These are phyloP conservation scores for Circaetus gallicus DNA, from an alignment of 2,113 vertebrate genomes.

Conservation along the genomic window DNA sequence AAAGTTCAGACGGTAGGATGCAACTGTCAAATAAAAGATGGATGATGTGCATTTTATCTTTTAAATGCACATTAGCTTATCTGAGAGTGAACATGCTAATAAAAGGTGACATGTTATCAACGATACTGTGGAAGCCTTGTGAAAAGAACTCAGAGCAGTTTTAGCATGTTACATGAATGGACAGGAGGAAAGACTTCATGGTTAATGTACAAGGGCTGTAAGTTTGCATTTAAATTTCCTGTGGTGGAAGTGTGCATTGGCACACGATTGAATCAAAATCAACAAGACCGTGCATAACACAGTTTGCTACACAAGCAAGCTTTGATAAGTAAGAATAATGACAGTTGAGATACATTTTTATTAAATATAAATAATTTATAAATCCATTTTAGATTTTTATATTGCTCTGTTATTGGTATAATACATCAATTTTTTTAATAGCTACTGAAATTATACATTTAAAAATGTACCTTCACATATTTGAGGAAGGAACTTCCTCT, in stretches of 20 bases:
- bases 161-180: not conserved
- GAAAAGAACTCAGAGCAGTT: not conserved
- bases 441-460: not conserved
- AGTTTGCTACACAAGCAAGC: not conserved
- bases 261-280: not conserved
- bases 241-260: fast-evolving
- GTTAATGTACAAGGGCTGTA: not conserved
- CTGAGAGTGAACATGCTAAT: not conserved
- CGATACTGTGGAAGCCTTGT: not conserved
- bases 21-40: not conserved
- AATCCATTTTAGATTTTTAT: not conserved
- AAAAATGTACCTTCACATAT: not conserved
- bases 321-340: not conserved
- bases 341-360: not conserved
- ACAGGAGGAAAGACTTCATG: not conserved
- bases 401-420: not conserved
- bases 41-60: not conserved
- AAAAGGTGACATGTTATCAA: not conserved
- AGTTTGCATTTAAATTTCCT: not conserved
- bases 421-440: not conserved
- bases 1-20: not conserved
- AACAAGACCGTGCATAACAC: fast-evolving
- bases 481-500: not conserved
- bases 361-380: not conserved
- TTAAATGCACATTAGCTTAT: not conserved